These are phyloP conservation scores for Malthinus seriepunctatus DNA, from an alignment of 2,888 invertebrate genomes.

Conservation along the genomic window DNA sequence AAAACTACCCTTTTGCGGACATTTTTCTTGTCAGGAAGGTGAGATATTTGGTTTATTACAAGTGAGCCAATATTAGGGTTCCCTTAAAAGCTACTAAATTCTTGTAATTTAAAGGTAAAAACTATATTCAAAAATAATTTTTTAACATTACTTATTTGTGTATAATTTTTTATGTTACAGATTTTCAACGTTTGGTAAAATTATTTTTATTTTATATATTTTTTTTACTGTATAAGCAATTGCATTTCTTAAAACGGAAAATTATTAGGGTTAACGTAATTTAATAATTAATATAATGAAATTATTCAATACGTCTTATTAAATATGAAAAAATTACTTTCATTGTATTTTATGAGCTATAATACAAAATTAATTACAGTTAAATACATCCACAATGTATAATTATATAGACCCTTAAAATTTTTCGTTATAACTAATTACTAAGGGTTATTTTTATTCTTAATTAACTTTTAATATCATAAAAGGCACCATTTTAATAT, in stretches of 20 bases:
- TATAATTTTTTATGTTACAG: slow-evolving; percentile 18
- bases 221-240: neutral
- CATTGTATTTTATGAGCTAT: neutral
- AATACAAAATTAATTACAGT: slow-evolving; percentile 1
- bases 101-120: neutral
- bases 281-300: slow-evolving; percentile 1
- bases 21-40: no score
- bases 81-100: no score
- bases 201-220: slow-evolving; percentile 7
- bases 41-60: no score
- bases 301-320: slow-evolving; percentile 1
- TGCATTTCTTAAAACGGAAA: slow-evolving; percentile 2
- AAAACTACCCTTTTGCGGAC: no score
- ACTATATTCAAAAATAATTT: neutral
- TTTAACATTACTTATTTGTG: neutral
- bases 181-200: slow-evolving; percentile 13
- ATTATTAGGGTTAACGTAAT: neutral
- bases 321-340: neutral
- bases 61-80: no score
- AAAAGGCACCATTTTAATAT: slow-evolving; percentile 8
- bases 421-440: slow-evolving; percentile 1
- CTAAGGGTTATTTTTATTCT: slow-evolving; percentile 1
- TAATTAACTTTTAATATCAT: slow-evolving; percentile 7
- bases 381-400: neutral
- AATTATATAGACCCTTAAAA: slow-evolving; percentile 3